These are phyloP conservation scores for Muricea muricata DNA, from an alignment of 92 coral and sea anemone genomes.

Conservation along the genomic window DNA sequence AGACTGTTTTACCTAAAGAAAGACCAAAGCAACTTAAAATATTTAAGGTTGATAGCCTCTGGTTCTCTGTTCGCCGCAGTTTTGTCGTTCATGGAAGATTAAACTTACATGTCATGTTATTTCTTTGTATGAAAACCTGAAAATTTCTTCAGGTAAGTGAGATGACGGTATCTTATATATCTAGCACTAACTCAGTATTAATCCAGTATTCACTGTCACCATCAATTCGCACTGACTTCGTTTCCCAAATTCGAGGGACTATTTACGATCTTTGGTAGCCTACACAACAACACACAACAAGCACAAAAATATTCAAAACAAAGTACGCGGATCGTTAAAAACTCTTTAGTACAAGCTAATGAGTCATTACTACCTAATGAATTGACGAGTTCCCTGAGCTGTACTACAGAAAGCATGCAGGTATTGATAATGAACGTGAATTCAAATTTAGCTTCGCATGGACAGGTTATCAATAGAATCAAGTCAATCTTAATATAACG, in stretches of 20 bases:
- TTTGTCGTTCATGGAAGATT: too few species aligned
- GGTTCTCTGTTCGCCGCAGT: background rate
- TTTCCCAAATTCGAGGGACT: background rate
- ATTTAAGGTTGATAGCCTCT: background rate
- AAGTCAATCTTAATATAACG: too few species aligned
- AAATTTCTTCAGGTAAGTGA: too few species aligned
- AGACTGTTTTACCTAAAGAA: background rate
- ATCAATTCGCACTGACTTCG: too few species aligned
- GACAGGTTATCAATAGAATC: too few species aligned
- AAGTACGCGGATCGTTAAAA: background rate
- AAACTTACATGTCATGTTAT: too few species aligned
- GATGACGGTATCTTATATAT: too few species aligned
- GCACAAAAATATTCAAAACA: background rate
- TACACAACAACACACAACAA: background rate
- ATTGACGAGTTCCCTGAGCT: background rate
- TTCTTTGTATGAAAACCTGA: too few species aligned
- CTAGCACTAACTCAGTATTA: too few species aligned
- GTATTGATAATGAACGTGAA: background rate
- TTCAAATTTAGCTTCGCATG: background rate
- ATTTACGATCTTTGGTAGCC: background rate
- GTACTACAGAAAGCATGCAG: background rate
- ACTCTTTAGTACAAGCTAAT: slow-evolving; percentile 8
- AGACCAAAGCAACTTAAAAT: background rate
- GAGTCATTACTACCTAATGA: background rate
- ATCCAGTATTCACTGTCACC: too few species aligned